Evolutionary conservation across 1,140 invertebrate genomes (phyloP), one percentile per base, ranked within the genome.

Genomic region (Dufourea novaeangliae): DNA sequence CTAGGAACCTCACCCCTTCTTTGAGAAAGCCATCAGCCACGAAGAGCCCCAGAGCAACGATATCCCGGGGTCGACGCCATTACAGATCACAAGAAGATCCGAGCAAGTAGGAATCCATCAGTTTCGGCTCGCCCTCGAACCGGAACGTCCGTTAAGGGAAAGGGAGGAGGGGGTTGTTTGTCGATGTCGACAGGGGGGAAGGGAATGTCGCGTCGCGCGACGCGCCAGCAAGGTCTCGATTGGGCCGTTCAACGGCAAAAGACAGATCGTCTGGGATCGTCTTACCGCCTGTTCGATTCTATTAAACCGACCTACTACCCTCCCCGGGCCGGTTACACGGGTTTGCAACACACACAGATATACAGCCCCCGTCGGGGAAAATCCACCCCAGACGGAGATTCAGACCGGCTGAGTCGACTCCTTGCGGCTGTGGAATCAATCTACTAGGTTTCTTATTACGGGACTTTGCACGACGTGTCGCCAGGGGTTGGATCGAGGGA

Each of bases 221-320:
- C 59, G 59, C 79, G 79, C 79, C 67, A 52, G 79, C 78, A 82
- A 59, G 78, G 74, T 82, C 78, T 87, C 80, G 86, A 88, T 88
- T 87, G 87, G 87, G 78, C 77, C 84, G 86, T 76, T 86, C 72
- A 84, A 50, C 76, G 78, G 78, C 78, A 69, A 83, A 89, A 89
- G 88, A 89, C 86, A 83, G 88, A 89, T 89, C 87, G 88, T 50
- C 25, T 62, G 80, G 87, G 87, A 89, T 89, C 88, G 87, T 75
- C 87, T 89, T 89, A 89, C 87, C 76, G 85, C 64, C 76, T 84
- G 86, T 89, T 89, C 86, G 88, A 88, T 88, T 88, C 87, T 89
- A 89, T 89, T 89, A 89, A 87, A 87, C 52, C 83, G 77, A 82
- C 29, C 79, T 64, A 75, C 76, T 61, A 50, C 17, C 56, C 25